phyloP scores from a whole-genome alignment of 1,140 invertebrate genomes.

The Drosophila baimaii region DNA sequence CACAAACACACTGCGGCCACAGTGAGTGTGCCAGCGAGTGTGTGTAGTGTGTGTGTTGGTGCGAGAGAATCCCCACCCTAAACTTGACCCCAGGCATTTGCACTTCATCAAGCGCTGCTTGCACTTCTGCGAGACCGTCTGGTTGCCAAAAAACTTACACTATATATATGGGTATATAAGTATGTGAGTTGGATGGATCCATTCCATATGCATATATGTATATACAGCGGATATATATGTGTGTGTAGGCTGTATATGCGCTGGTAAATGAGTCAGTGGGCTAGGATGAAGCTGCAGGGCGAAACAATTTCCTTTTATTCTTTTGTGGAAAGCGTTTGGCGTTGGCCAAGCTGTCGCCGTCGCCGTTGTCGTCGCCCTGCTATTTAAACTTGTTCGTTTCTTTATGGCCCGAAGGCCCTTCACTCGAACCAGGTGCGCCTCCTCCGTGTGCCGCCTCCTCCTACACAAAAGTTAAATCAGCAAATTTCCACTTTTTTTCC shows the following conservation, averaged over 20 bases:
- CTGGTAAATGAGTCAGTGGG: constrained; percentile 60
- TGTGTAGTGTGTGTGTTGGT: constrained; percentile 32
- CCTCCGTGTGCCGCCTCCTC: neutral
- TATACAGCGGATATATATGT: constrained; percentile 3
- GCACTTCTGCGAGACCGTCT: constrained; percentile 50
- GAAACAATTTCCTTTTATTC: constrained; percentile 60
- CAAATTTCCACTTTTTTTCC: constrained; percentile 46
- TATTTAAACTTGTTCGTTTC: constrained; percentile 62
- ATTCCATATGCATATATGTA: constrained; percentile 24
- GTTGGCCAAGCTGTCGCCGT: constrained; percentile 49
- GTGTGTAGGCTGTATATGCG: constrained; percentile 6
- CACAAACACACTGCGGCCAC: constrained; percentile 33
- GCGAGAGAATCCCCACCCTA: constrained; percentile 61
- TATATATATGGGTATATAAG: constrained; percentile 33
- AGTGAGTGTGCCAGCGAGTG: constrained; percentile 32
- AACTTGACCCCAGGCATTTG: constrained; percentile 81
- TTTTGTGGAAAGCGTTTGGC: constrained; percentile 44
- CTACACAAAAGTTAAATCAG: constrained; percentile 50
- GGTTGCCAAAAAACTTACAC: constrained; percentile 58
- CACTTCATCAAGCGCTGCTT: constrained; percentile 76
- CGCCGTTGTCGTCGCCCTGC: constrained; percentile 24
- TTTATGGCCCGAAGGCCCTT: constrained; percentile 42
- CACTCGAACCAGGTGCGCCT: constrained; percentile 37
- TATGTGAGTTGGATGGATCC: constrained; percentile 23
- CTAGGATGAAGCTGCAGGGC: constrained; percentile 71